phyloP scores from a whole-genome alignment of 2,888 invertebrate genomes.

The Nymphalis urticae region DNA sequence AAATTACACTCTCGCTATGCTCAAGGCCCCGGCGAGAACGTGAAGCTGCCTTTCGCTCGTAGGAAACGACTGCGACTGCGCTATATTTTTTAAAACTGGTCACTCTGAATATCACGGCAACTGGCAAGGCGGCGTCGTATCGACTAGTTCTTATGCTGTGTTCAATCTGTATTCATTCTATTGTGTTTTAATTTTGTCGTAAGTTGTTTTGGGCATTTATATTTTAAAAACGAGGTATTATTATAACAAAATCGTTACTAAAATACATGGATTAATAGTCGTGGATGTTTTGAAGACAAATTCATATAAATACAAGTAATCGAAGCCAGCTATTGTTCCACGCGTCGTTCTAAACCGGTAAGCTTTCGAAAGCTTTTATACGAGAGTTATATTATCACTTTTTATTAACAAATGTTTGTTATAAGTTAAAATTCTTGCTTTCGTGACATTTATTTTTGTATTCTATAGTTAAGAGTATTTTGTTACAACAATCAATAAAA shows the following conservation, averaged over 20 bases:
- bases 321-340: conserved; percentile 6
- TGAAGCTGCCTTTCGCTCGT: background rate
- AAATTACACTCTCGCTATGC: background rate
- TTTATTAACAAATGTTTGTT: background rate
- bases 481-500: too few species aligned
- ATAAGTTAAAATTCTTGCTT: background rate
- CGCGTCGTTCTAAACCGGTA: conserved; percentile 24
- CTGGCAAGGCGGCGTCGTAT: background rate
- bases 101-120: conserved; percentile 4
- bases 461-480: too few species aligned
- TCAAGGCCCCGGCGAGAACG: conserved; percentile 1
- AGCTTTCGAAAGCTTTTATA: conserved; percentile 28
- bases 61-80: conserved; percentile 7
- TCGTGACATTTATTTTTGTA: too few species aligned
- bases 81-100: conserved; percentile 7
- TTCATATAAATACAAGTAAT: background rate
- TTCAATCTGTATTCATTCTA: conserved; percentile 4
- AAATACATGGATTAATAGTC: background rate
- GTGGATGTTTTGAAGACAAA: background rate
- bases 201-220: background rate
- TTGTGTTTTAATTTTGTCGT: background rate
- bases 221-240: background rate
- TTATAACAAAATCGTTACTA: background rate
- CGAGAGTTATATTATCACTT: background rate
- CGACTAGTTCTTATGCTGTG: background rate